Base-by-base conservation (phyloP, 2,797 vertebrate genomes). In the Hyperoplus lanceolatus region DNA sequence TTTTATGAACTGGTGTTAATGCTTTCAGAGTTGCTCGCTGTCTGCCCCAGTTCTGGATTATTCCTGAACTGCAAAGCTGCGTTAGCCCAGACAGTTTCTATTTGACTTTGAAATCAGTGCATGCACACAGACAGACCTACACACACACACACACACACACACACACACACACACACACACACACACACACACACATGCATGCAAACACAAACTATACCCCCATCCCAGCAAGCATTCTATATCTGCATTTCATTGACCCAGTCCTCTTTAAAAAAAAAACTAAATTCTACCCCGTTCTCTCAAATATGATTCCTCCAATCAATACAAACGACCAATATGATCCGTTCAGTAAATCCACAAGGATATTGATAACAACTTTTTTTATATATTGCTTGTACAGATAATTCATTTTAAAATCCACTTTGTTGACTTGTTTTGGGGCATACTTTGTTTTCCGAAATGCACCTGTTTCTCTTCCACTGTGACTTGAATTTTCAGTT, bases 181-280 rank as follows among this genome's bases (percentile, higher is more conserved):
- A 0, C 49, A 12, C 64, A 70, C n/a, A 54, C 38, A 54, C 43
- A 0, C 54, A 63, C 57, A 59, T 21, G 0, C 50, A 8, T 56
- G 67, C 21, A 58, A 45, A 82, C 68, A 49, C 58, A 67, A 57
- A 61, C 46, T 59, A n/a, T 71, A 71, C 48, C 29, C 60, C 57
- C 12, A 53, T 60, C 38, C 48, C 73, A 58, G 38, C 55, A 58
- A 15, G 77, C 62, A 85, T 82, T 21, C 1, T 2, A 85, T 72
- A 84, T 87, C 63, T 83, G 63, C 73, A 86, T 83, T 70, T 66
- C 75, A 83, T 79, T 85, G 75, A 75, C 77, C 82, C 58, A 82
- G 61, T 9, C 29, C 21, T 60, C 5, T 69, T 75, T 66, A 60
- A 51, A 78, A 45, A 74, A 38, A 8, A 16, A 7, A 70, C 38